These are phyloP conservation scores for Leptinotarsa defecta DNA, from an alignment of 1,140 invertebrate species.

Conservation along the genomic window DNA sequence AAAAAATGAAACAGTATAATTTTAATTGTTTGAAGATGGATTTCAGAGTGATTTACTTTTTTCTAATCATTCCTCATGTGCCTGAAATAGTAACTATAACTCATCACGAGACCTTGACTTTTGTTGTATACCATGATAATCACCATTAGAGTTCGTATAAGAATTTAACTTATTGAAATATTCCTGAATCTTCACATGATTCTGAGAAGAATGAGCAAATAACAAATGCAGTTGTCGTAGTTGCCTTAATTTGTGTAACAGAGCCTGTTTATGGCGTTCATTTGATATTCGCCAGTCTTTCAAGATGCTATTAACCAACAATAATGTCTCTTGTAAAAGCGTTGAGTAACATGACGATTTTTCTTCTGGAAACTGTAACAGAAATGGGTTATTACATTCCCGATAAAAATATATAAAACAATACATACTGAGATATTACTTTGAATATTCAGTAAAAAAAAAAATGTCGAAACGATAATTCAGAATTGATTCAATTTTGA, in stretches of 20 bases:
- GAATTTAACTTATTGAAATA: slow-evolving; percentile 40
- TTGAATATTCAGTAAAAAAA: too few relatives aligned
- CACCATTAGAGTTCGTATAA: neutral
- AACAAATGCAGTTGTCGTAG: slow-evolving; percentile 45
- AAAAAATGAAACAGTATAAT: too few relatives aligned
- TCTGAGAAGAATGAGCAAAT: slow-evolving; percentile 43
- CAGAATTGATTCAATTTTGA: too few relatives aligned
- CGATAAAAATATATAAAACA: neutral
- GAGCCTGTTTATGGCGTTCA: slow-evolving; percentile 33
- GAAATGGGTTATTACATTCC: too few relatives aligned
- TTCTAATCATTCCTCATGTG: too few relatives aligned
- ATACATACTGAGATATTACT: neutral
- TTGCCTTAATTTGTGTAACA: slow-evolving; percentile 44
- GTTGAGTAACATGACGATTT: slow-evolving; percentile 39
- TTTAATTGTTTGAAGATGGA: too few relatives aligned
- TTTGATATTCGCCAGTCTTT: slow-evolving; percentile 44
- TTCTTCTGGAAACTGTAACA: slow-evolving; percentile 41
- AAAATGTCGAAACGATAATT: too few relatives aligned
- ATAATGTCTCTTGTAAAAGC: slow-evolving; percentile 43
- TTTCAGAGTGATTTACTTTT: too few relatives aligned
- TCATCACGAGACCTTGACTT: neutral
- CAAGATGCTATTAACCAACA: slow-evolving; percentile 42
- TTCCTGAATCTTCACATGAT: slow-evolving; percentile 26
- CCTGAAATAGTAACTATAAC: neutral
- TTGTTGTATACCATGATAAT: slow-evolving; percentile 5